These are phyloP conservation scores for Drosophila paranaensis DNA, from an alignment of 2,888 invertebrate species.

Conservation along the genomic window DNA sequence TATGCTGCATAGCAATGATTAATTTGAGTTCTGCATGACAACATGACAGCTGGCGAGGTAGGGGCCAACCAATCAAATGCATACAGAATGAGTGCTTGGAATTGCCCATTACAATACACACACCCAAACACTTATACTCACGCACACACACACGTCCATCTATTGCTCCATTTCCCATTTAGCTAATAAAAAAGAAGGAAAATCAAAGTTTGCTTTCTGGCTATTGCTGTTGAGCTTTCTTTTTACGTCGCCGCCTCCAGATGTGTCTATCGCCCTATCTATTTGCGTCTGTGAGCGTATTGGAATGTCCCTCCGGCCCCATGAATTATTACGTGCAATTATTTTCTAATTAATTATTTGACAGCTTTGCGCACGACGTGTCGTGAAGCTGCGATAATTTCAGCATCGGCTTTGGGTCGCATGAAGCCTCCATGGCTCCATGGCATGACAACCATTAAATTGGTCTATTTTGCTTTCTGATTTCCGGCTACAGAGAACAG, in stretches of 20 bases:
- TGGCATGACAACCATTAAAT: conserved; percentile 71
- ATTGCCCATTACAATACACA: conserved; percentile 44
- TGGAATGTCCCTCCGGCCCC: conserved; percentile 55
- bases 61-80: conserved; percentile 70
- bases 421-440: conserved; percentile 4
- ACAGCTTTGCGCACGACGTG: conserved; percentile 57
- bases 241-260: conserved; percentile 12
- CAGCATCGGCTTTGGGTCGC: conserved; percentile 50
- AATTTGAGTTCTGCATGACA: conserved; percentile 71
- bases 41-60: conserved; percentile 62
- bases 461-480: conserved; percentile 37
- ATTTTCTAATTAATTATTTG: conserved; percentile 81
- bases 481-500: conserved; percentile 36
- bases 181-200: conserved; percentile 41
- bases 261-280: conserved; percentile 10
- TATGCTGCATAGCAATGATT: conserved; percentile 79
- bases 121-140: conserved; percentile 13
- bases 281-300: conserved; percentile 33
- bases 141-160: conserved; percentile 1
- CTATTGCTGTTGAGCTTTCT: conserved; percentile 45
- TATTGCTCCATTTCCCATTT: conserved; percentile 29
- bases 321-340: conserved; percentile 80
- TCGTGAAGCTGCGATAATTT: conserved; percentile 64
- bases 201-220: conserved; percentile 61
- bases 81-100: conserved; percentile 67